Percentiles rank a stretch among this genome's conserved stretches.
These are phyloP conservation scores for Byasa hedistus DNA, from an alignment of 2,888 invertebrate genomes.

Conservation along the genomic window DNA sequence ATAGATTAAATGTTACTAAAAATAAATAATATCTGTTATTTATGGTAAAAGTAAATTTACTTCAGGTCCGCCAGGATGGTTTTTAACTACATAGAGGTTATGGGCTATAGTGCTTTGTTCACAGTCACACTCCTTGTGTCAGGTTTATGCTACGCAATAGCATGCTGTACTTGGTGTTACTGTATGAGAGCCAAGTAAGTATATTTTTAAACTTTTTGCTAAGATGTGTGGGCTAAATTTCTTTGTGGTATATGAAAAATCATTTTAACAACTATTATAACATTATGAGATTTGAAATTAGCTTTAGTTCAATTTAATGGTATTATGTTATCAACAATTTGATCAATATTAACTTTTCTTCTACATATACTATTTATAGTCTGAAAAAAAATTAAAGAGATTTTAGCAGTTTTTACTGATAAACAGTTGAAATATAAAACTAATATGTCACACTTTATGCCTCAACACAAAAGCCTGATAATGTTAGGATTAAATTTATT, in stretches of 20 bases:
- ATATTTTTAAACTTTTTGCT: constrained; percentile 4
- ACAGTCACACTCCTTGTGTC: constrained; percentile 24
- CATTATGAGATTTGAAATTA: constrained; percentile 43
- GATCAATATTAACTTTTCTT: background rate
- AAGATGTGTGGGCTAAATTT: too few species aligned
- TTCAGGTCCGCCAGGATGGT: constrained; percentile 22
- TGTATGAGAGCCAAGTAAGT: constrained; percentile 62
- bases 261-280: too few species aligned
- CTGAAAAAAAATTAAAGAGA: too few species aligned
- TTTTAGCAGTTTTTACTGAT: background rate
- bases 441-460: background rate
- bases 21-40: background rate
- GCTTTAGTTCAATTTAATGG: too few species aligned
- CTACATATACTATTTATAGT: too few species aligned
- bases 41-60: background rate
- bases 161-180: constrained; percentile 57
- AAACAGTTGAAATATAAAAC: background rate
- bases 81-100: constrained; percentile 7
- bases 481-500: background rate
- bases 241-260: too few species aligned
- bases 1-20: background rate
- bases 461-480: background rate
- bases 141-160: constrained; percentile 46
- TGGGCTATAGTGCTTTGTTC: constrained; percentile 27
- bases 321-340: too few species aligned